Evolutionary conservation across 2,797 vertebrate genomes (phyloP).

Genomic region (Sebastes miniatus): DNA sequence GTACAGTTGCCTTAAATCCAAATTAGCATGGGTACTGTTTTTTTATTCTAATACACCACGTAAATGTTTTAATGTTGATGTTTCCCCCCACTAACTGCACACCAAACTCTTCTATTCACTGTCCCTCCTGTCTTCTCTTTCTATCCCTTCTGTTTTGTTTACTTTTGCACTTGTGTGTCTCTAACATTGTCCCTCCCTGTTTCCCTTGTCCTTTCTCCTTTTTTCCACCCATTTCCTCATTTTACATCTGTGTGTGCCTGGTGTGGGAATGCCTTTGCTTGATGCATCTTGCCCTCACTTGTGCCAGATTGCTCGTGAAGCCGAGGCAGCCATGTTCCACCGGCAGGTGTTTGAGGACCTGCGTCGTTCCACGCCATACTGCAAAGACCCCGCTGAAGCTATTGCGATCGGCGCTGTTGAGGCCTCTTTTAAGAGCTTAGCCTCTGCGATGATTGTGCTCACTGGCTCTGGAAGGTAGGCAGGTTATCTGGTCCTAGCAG

Average conservation of each 20-base stretch:
- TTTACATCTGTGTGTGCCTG: slow-evolving; percentile 13
- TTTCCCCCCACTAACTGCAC: slow-evolving; percentile 37
- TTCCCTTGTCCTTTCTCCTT: background rate
- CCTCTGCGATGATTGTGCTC: slow-evolving; percentile 95
- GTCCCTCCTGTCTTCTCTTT: background rate
- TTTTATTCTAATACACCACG: background rate
- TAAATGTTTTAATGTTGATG: slow-evolving; percentile 34
- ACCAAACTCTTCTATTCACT: background rate
- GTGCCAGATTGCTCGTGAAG: slow-evolving; percentile 97
- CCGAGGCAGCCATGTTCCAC: slow-evolving; percentile 99
- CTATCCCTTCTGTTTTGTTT: background rate
- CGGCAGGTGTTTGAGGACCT: slow-evolving; percentile 98
- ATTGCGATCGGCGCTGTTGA: slow-evolving; percentile 96
- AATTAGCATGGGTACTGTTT: background rate
- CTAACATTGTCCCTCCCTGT: slow-evolving; percentile 13
- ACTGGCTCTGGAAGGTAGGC: slow-evolving; percentile 99
- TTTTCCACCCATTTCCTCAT: background rate
- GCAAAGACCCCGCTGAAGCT: slow-evolving; percentile 91
- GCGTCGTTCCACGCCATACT: slow-evolving; percentile 87
- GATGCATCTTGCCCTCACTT: slow-evolving; percentile 67
- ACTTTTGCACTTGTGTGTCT: background rate
- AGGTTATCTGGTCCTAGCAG: slow-evolving; percentile 36
- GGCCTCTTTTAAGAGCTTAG: slow-evolving; percentile 97
- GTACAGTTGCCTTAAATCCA: background rate
- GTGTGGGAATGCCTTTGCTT: slow-evolving; percentile 51